phyloP scores from a whole-genome alignment of 2,888 invertebrate species.

The Parnassius smintheus region DNA sequence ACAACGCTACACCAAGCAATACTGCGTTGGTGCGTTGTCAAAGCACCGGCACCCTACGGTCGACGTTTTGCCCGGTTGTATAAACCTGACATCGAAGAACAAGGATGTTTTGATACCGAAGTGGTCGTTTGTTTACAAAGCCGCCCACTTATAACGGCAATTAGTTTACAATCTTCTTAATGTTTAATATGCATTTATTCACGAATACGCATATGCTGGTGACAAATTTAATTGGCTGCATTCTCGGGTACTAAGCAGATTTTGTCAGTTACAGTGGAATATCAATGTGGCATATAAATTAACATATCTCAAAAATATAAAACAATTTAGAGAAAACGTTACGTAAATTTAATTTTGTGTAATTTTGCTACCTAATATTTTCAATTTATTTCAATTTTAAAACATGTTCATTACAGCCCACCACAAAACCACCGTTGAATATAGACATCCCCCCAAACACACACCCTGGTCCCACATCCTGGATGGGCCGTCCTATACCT shows the following conservation, averaged over 20 bases:
- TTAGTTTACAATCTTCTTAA: slow-evolving; percentile 24
- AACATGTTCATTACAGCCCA: too few relatives aligned
- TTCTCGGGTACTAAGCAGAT: neutral
- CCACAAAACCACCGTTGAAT: too few relatives aligned
- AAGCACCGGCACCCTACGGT: slow-evolving; percentile 32
- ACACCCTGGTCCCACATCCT: too few relatives aligned
- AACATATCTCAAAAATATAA: too few relatives aligned
- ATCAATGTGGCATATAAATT: too few relatives aligned
- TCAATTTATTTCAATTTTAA: too few relatives aligned
- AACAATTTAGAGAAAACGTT: too few relatives aligned
- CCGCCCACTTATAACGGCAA: slow-evolving; percentile 29
- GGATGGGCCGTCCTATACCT: too few relatives aligned
- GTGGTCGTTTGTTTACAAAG: slow-evolving; percentile 40
- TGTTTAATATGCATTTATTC: slow-evolving; percentile 16
- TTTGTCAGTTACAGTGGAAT: too few relatives aligned
- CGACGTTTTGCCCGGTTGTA: slow-evolving; percentile 28
- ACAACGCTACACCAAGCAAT: slow-evolving; percentile 36
- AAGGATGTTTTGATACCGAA: slow-evolving; percentile 40
- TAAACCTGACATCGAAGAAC: slow-evolving; percentile 27
- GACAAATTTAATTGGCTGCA: neutral
- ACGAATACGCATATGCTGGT: neutral
- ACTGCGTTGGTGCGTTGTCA: slow-evolving; percentile 30
- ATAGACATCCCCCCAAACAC: too few relatives aligned
- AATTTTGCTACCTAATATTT: too few relatives aligned
- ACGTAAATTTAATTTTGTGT: too few relatives aligned